A percentile compares a stretch with the other conserved stretches of the same genome.
These are phyloP conservation scores for Mesembrinibis cayennensis DNA, from an alignment of 2,113 vertebrate species.

Conservation along the genomic window DNA sequence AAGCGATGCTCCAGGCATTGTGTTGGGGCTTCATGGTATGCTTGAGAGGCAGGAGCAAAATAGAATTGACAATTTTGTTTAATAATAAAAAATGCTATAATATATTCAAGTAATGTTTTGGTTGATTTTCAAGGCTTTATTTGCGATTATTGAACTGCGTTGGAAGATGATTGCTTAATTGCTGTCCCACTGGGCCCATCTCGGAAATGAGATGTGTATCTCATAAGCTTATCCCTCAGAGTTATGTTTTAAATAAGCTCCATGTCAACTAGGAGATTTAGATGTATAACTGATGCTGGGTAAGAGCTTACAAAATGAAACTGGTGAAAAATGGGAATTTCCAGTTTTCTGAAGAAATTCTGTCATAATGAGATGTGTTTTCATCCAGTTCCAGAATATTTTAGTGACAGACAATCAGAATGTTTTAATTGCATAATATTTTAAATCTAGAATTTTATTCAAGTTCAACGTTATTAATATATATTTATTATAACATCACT, in stretches of 20 bases:
- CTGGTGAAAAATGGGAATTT: neutral
- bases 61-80: neutral
- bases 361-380: neutral
- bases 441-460: neutral
- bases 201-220: slow-evolving; percentile 23
- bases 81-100: slow-evolving; percentile 7
- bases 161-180: slow-evolving; percentile 42
- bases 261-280: neutral
- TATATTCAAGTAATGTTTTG: neutral
- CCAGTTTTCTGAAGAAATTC: neutral
- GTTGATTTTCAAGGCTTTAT: slow-evolving; percentile 16
- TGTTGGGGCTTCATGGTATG: neutral
- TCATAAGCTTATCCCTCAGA: slow-evolving; percentile 1
- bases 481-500: neutral
- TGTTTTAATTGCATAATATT: neutral
- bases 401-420: neutral
- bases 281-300: neutral
- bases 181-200: neutral
- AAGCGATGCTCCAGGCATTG: neutral
- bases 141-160: neutral
- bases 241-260: slow-evolving; percentile 45
- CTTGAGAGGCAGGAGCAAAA: neutral
- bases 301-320: neutral
- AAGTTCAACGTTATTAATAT: neutral
- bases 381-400: neutral